Percentiles rank a stretch among this genome's conserved stretches.
phyloP scores from a whole-genome alignment of 2,113 vertebrate genomes.

The Clarias magur region DNA sequence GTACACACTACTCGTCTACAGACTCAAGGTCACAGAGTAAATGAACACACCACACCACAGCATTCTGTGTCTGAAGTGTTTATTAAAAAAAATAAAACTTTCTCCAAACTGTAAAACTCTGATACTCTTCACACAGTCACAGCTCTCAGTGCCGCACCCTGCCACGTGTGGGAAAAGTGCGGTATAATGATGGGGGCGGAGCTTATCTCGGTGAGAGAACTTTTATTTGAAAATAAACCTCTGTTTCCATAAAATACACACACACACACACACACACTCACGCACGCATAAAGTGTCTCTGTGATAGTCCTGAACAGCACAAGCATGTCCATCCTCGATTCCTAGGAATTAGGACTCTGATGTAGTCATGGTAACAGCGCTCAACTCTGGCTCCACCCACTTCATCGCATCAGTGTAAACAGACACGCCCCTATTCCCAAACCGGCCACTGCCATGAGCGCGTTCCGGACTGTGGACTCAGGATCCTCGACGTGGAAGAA shows the following conservation, averaged over 20 bases:
- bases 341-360: background rate
- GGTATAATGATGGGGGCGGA: background rate
- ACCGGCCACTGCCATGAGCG: slow-evolving; percentile 78
- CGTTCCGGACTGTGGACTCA: slow-evolving; percentile 74
- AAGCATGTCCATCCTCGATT: background rate
- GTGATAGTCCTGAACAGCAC: background rate
- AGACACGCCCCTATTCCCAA: slow-evolving; percentile 39
- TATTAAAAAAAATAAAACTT: slow-evolving; percentile 20
- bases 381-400: background rate
- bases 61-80: background rate
- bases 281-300: background rate
- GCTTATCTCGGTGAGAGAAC: background rate
- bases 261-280: too few species aligned
- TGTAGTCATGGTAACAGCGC: background rate
- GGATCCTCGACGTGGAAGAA: slow-evolving; percentile 80
- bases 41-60: background rate
- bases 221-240: background rate
- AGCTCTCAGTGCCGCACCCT: background rate
- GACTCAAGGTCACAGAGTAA: background rate
- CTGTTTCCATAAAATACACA: background rate
- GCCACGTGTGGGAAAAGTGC: background rate
- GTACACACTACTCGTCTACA: too few species aligned
- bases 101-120: background rate
- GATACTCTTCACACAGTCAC: background rate
- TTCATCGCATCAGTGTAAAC: slow-evolving; percentile 31